phyloP scores from a whole-genome alignment of 1,140 invertebrate genomes.

The Diorhabda sublineata region DNA sequence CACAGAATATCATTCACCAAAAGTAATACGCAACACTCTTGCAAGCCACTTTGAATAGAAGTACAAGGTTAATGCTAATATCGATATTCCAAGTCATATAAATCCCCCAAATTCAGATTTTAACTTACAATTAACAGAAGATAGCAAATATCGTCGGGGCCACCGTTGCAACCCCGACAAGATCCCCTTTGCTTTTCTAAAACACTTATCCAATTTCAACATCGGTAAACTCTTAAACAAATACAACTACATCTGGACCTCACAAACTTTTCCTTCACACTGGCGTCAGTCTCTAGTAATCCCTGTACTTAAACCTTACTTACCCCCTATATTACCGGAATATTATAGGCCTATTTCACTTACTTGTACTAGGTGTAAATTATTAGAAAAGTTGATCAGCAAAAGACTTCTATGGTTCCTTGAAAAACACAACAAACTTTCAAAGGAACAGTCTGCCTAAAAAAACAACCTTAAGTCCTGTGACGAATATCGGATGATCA shows the following conservation, averaged over 20 bases:
- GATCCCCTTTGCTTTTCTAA: no score
- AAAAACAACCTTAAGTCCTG: no score
- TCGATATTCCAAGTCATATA: background rate
- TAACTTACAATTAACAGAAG: background rate
- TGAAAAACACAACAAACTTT: no score
- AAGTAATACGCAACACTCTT: background rate
- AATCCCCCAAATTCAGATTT: background rate
- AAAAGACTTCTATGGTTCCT: conserved; percentile 8
- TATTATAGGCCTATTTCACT: conserved; percentile 13
- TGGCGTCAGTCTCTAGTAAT: conserved; percentile 17
- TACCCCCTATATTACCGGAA: no score
- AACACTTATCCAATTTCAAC: no score
- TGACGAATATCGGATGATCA: no score
- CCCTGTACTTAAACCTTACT: conserved; percentile 10
- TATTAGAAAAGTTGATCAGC: conserved; percentile 19
- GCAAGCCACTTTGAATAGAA: background rate
- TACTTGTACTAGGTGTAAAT: conserved; percentile 19
- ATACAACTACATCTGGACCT: background rate
- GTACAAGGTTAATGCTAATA: background rate
- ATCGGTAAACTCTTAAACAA: background rate
- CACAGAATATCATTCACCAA: background rate
- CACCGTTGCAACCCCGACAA: background rate
- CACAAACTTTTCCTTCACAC: background rate
- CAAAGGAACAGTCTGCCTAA: no score
- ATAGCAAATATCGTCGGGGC: background rate